A percentile compares a stretch with the other conserved stretches of the same genome.
Evolutionary conservation across 2,797 vertebrate species (phyloP).

Genomic region (Microctenopoma lineatum): DNA sequence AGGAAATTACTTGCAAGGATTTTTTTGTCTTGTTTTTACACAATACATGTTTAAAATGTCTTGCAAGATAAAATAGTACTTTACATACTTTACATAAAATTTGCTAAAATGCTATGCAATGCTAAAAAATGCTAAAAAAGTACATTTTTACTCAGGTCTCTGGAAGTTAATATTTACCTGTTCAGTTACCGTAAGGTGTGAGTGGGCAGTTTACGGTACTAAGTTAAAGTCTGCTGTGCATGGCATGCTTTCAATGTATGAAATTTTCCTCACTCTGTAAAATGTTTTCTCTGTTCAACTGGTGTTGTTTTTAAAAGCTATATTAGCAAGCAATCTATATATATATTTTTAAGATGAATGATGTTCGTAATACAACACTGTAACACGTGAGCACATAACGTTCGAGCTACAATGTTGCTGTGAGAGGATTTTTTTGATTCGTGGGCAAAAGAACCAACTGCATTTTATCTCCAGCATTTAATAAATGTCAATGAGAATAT

Average conservation of each 20-base stretch:
- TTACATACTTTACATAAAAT: not conserved
- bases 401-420: constrained; percentile 63
- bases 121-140: no score
- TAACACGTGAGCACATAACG: constrained; percentile 69
- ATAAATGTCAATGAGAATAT: not conserved
- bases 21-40: constrained; percentile 1
- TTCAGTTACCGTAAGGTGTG: constrained; percentile 19
- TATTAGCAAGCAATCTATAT: constrained; percentile 63
- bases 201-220: constrained; percentile 6
- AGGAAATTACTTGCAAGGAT: constrained; percentile 15
- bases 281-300: constrained; percentile 62
- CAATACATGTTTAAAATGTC: constrained; percentile 1
- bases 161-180: constrained; percentile 3
- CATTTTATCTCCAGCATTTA: not conserved
- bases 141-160: constrained; percentile 5
- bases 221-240: constrained; percentile 67
- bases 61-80: constrained; percentile 16
- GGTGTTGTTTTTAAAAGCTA: constrained; percentile 63
- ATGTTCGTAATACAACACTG: constrained; percentile 54
- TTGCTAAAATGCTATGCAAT: no score
- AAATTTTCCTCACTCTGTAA: constrained; percentile 63
- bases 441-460: constrained; percentile 53
- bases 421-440: constrained; percentile 37
- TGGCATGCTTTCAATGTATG: constrained; percentile 80
- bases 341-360: constrained; percentile 62